Evolutionary conservation across 2,888 invertebrate genomes (phyloP).

Genomic region (Calameuta pallipes): DNA sequence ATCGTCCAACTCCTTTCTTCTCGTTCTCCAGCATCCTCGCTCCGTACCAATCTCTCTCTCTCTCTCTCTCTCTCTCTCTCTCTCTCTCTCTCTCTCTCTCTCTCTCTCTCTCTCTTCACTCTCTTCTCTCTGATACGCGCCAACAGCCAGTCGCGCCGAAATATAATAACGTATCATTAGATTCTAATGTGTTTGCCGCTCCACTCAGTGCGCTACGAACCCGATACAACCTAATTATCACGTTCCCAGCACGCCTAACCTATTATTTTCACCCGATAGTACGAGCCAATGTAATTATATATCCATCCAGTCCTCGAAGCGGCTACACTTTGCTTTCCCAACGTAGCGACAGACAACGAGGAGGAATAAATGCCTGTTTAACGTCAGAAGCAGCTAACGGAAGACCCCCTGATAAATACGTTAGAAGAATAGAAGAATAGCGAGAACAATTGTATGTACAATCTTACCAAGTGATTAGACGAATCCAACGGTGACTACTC

Average conservation of each 20-base stretch:
- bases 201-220: conserved; percentile 43
- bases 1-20: neutral
- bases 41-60: neutral
- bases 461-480: too few species aligned
- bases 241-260: conserved; percentile 44
- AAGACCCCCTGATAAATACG: too few species aligned
- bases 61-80: neutral
- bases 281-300: conserved; percentile 55
- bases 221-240: conserved; percentile 62
- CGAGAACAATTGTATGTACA: too few species aligned
- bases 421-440: too few species aligned
- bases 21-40: neutral
- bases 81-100: neutral
- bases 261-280: conserved; percentile 60
- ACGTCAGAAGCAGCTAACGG: too few species aligned
- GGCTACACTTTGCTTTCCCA: conserved; percentile 28
- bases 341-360: too few species aligned
- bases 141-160: conserved; percentile 29
- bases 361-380: too few species aligned
- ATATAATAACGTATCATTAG: conserved; percentile 58
- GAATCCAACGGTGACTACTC: too few species aligned
- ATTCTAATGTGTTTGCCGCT: conserved; percentile 53
- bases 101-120: neutral
- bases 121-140: conserved; percentile 6
- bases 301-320: conserved; percentile 61